Conservation (phyloP, 2,113 vertebrate species). For the Phoenicopterus ruber region DNA sequence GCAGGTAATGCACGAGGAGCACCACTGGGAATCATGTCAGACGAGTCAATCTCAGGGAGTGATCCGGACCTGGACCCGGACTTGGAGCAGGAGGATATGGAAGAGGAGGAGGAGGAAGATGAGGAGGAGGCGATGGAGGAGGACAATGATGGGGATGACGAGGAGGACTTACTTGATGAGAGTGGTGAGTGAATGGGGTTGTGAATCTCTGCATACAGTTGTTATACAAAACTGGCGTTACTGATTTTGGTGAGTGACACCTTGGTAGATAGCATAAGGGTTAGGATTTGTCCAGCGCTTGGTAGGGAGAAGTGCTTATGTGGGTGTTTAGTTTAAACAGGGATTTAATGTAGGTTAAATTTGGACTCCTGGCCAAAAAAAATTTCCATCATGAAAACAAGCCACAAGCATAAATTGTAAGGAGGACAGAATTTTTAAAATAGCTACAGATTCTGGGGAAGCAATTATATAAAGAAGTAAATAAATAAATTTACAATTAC, state of each 20-base stretch:
- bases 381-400: not conserved
- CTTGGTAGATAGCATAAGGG: not conserved
- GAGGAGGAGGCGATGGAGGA: constrained; percentile 81
- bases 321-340: not conserved
- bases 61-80: constrained; percentile 95
- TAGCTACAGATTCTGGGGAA: not conserved
- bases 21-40: constrained; percentile 93
- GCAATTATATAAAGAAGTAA: not conserved
- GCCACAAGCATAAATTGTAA: not conserved
- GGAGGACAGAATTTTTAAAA: not conserved
- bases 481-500: not conserved
- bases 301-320: not conserved
- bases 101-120: constrained; percentile 89
- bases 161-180: constrained; percentile 84
- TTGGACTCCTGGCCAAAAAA: not conserved
- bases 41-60: constrained; percentile 97
- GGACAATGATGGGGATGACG: constrained; percentile 82
- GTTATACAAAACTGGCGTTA: not conserved
- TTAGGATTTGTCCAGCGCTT: not conserved
- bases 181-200: constrained; percentile 71
- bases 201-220: not conserved
- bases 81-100: constrained; percentile 90
- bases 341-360: not conserved
- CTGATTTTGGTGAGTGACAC: not conserved
- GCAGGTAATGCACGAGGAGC: constrained; percentile 90